Percentiles rank a stretch among this genome's conserved stretches.
Evolutionary conservation across 2,113 vertebrate species (phyloP).

Genomic region (Aix galericulata): DNA sequence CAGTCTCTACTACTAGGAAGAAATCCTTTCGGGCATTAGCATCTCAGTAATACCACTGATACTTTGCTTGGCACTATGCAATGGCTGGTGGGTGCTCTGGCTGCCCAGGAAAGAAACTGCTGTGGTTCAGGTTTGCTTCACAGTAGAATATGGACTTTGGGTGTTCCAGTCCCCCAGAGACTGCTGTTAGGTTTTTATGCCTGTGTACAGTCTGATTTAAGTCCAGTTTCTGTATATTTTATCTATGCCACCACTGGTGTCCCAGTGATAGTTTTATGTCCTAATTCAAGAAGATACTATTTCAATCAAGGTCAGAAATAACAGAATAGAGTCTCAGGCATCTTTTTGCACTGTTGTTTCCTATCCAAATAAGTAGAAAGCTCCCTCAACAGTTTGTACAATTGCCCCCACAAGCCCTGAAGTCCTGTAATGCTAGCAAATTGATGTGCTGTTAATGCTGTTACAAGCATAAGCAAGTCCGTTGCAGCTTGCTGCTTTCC

Average conservation of each 20-base stretch:
- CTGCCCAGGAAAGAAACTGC: neutral
- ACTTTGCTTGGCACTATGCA: neutral
- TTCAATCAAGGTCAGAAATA: neutral
- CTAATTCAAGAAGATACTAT: neutral
- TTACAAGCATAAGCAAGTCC: neutral
- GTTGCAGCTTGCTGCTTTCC: neutral
- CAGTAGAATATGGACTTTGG: neutral
- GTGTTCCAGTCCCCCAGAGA: neutral
- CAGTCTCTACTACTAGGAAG: neutral
- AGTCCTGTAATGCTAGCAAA: neutral
- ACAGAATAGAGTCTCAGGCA: neutral
- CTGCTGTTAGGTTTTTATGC: neutral
- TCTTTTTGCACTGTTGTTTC: neutral
- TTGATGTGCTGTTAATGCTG: fast-evolving
- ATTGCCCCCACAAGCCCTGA: neutral
- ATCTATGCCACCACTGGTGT: neutral
- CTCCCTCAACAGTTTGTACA: neutral
- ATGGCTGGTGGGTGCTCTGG: neutral
- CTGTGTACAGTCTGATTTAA: neutral
- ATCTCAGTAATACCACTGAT: neutral
- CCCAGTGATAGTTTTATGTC: neutral
- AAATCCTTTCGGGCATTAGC: neutral
- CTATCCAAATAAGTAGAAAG: neutral
- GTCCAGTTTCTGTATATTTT: neutral
- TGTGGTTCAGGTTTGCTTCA: neutral